Conservation (phyloP, 2,113 vertebrate species). For the Fregetta grallaria region DNA sequence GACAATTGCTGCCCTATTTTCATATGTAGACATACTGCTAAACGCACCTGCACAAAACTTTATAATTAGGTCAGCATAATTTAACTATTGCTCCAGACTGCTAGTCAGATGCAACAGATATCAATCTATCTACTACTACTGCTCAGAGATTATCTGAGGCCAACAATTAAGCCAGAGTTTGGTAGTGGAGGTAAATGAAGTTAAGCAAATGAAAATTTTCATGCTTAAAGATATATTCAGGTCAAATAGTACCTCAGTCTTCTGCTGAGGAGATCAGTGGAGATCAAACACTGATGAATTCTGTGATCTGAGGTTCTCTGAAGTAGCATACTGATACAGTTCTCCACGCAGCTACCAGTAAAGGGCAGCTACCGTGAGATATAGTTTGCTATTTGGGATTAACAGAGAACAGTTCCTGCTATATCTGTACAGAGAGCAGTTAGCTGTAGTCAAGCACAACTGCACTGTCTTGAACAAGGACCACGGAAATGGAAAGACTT, state of each 20-base stretch:
- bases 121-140: not conserved
- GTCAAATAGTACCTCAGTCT: not conserved
- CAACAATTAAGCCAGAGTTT: not conserved
- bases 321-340: not conserved
- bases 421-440: not conserved
- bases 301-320: not conserved
- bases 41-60: not conserved
- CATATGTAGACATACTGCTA: not conserved
- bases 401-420: not conserved
- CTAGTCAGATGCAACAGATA: not conserved
- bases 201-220: not conserved
- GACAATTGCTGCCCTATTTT: not conserved
- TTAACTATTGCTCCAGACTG: not conserved
- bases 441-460: not conserved
- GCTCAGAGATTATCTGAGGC: not conserved
- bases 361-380: not conserved
- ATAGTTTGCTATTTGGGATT: not conserved
- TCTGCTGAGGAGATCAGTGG: not conserved
- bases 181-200: not conserved
- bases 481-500: not conserved
- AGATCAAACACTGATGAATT: not conserved
- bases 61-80: not conserved
- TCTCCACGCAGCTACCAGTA: not conserved
- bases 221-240: not conserved
- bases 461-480: not conserved